Base-by-base conservation (phyloP, 2,113 vertebrate species). In the Varanus salvator region DNA sequence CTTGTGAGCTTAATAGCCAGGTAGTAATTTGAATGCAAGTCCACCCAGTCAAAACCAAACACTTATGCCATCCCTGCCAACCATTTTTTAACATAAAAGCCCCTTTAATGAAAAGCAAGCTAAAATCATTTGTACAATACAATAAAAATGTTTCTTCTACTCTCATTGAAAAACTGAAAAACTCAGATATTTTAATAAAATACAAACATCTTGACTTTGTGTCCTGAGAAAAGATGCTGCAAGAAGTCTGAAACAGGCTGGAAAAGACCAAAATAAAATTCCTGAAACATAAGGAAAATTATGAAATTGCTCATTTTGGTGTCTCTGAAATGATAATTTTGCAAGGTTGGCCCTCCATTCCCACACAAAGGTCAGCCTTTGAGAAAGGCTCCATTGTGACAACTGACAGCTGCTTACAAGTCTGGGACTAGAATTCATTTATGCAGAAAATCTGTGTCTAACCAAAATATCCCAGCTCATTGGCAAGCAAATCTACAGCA, bases 281-380 rank as follows among this genome's bases (percentile, higher is more conserved):
- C 57, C 12, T n/a, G 38, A 27, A 89, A 76, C 72, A 68, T 54
- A 76, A 76, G 57, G 29, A 89, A 84, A 84, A 68, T 84, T 66
- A 84, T 52, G 72, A 52, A 76, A 84, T n/a, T 84, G 54, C 72
- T 84, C 52, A 77, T 76, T 89, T 84, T 60, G 76, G 38, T 84
- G 21, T 21, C 34, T 75, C 74, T 89, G 76, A 77, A 44, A 89
- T 77, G 91, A 88, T 93, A 92, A 89, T 86, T 89, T 11, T 93
- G n/a, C n/a, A 60, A 25, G 19, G 6, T 64, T 78, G 48, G 78
- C 54, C 84, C 9, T 89, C 68, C 19, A 9, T 25, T 93, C 89
- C 86, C 89, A 34, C 66, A 23, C 31, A 83, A 77, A 50, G 94
- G 66, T 71, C n/a, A 87, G 29, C 85, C 85, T 44, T 31, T 80